These are phyloP conservation scores for Hydropotes inermis DNA, from an alignment of 2,113 vertebrate species.

Conservation along the genomic window DNA sequence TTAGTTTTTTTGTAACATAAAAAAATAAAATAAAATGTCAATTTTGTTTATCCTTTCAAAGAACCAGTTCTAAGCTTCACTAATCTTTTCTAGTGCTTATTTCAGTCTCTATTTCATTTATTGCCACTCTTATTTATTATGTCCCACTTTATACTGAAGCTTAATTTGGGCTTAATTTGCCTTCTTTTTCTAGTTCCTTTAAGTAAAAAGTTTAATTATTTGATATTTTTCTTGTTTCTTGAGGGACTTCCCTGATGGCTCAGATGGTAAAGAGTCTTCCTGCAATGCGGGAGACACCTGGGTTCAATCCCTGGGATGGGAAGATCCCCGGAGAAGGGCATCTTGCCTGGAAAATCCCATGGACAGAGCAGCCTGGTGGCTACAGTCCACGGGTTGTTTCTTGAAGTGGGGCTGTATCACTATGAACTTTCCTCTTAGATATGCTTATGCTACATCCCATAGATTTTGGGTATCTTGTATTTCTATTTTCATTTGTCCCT, in stretches of 20 bases:
- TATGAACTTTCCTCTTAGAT: background rate
- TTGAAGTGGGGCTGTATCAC: background rate
- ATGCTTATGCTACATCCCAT: background rate
- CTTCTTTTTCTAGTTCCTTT: background rate
- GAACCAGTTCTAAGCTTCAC: background rate
- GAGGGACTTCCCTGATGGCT: background rate
- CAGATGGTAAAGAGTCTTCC: background rate
- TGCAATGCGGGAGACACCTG: fast-evolving
- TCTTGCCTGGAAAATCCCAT: background rate
- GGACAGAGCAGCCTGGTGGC: background rate
- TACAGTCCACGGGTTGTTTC: background rate
- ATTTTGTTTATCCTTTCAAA: background rate
- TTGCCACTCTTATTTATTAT: background rate
- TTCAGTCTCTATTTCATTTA: background rate
- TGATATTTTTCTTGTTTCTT: background rate
- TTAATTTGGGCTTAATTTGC: background rate
- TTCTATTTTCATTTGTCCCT: background rate
- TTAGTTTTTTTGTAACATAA: too few species aligned
- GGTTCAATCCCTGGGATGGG: background rate
- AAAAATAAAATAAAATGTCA: background rate
- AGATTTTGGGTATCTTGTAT: background rate
- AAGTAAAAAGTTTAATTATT: background rate
- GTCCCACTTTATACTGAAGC: background rate
- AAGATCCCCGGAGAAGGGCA: background rate
- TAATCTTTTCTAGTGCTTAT: background rate